Evolutionary conservation across 1,140 invertebrate species (phyloP), one percentile per base, ranked within the genome.

Genomic region (Brachionus asplanchnoidis): DNA sequence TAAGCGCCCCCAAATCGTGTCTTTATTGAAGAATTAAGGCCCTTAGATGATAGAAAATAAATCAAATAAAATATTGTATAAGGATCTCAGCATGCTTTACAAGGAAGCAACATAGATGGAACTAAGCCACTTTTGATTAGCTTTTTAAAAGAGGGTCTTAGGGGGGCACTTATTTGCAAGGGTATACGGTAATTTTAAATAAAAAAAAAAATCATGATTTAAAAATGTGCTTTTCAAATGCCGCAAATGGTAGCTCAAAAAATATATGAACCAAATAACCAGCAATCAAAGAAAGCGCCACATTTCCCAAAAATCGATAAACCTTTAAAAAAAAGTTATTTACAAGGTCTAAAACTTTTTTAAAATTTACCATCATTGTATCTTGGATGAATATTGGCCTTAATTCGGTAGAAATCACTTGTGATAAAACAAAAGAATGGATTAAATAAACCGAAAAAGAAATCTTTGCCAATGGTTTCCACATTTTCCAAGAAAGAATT

Each of bases 391-490:
- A 46, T 11, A 82, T 12, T 26, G 79, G 79, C 7, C 23, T 23
- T 26, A 65, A 53, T 28, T 14, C 32, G 14, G 79, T 46, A 65
- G n/a, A 17, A 12, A 44, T 65, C 36, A 44, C 17, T 12, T 32
- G 32, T 20, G 40, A 5, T 14, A 82, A n/a, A 4, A 82, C 26
- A 26, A 11, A 11, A 3, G 32, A 87, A 90, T 97, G 95, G 9
- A 97, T 92, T 28, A 97, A 91, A 89, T 97, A 97, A 9, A 95
- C 93, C 88, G 94, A 94, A 89, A 96, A 97, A 1, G 95, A 95
- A 46, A 97, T 91, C 77, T 95, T 91, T 85, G 94, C 94, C n/a
- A 97, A 90, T 0, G 95, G 95, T 86, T 95, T 92, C 60, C 95
- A 91, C 0, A 93, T 92, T 50, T 92, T 92, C 88, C 94, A 94